Evolutionary conservation across 2,888 invertebrate genomes (phyloP), one percentile per base, ranked within the genome.

Genomic region (Notodonta ziczac): DNA sequence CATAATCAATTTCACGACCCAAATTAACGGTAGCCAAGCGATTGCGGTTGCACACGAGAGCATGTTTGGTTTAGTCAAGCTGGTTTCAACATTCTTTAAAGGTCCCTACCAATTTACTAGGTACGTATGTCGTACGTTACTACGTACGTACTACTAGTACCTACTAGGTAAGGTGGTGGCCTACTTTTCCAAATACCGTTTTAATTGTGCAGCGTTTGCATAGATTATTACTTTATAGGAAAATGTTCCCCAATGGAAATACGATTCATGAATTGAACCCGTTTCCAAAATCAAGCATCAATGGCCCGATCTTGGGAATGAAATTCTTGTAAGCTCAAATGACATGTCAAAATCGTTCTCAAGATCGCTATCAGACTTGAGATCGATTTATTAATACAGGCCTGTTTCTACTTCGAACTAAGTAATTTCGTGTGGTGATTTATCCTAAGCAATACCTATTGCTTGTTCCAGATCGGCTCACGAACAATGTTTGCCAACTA

Each of bases 401-500:
- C 14, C 12, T 42, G 10, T 42, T 10, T 42, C 12, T 42, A 9
- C 46, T 46, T 46, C 5, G 4, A 46, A 46, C 5, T n/a, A 13
- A 46, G n/a, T 51, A 4, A 13, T 10, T 50, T 24, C 24, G 24
- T 9, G 7, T 24, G 24, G 2, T 24, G 24, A 10, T 9, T 44
- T 14, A 53, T 62, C 53, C 9, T 59, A 24, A 62, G 16, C 24
- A 44, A 14, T 56, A 9, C 68, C 4, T 35, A 59, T 76, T 58
- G 58, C 48, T 85, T 82, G 81, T 89, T 87, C 12, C 87, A 91
- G 91, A 82, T 78, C 70, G 69, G 72, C 57, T 67, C 62, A 69
- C 65, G 73, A 72, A 87, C 76, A 78, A 90, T 91, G 91, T 73
- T 77, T 72, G 77, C 81, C 60, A 76, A 79, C 63, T 87, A 78